Percentiles rank a stretch among this genome's conserved stretches.
Evolutionary conservation across 2,888 invertebrate species (phyloP).

Genomic region (Melanophora roralis): DNA sequence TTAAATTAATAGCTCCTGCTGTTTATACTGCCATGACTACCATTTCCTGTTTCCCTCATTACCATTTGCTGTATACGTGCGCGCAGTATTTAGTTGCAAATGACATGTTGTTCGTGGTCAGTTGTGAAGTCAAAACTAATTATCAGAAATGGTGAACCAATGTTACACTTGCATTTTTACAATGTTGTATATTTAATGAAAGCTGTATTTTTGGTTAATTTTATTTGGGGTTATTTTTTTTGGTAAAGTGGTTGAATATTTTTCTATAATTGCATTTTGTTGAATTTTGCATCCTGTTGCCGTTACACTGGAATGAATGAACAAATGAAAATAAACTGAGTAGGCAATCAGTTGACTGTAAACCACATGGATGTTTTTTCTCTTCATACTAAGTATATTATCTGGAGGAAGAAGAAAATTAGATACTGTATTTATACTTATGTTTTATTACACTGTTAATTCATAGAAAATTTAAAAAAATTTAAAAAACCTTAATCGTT

Average conservation of each 20-base stretch:
- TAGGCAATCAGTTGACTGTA: no score
- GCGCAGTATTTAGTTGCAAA: neutral
- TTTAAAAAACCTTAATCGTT: no score
- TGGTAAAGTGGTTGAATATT: neutral
- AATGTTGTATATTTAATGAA: neutral
- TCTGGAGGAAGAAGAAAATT: no score
- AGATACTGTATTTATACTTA: no score
- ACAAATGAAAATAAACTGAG: no score
- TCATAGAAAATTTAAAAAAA: no score
- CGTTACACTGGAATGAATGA: no score
- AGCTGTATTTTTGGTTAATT: neutral
- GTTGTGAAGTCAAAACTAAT: constrained; percentile 14
- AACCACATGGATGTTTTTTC: no score
- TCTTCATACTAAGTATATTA: no score
- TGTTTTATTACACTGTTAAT: no score
- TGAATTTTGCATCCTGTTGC: no score
- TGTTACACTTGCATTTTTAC: neutral
- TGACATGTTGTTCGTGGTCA: constrained; percentile 1
- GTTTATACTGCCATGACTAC: neutral
- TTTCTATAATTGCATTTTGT: neutral
- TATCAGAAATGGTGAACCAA: constrained; percentile 44
- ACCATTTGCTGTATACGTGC: neutral
- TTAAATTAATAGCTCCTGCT: constrained; percentile 11
- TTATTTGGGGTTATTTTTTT: constrained; percentile 12
- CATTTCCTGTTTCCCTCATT: neutral